phyloP scores from a whole-genome alignment of 2,888 invertebrate genomes.

The Melinopterus prodromus region DNA sequence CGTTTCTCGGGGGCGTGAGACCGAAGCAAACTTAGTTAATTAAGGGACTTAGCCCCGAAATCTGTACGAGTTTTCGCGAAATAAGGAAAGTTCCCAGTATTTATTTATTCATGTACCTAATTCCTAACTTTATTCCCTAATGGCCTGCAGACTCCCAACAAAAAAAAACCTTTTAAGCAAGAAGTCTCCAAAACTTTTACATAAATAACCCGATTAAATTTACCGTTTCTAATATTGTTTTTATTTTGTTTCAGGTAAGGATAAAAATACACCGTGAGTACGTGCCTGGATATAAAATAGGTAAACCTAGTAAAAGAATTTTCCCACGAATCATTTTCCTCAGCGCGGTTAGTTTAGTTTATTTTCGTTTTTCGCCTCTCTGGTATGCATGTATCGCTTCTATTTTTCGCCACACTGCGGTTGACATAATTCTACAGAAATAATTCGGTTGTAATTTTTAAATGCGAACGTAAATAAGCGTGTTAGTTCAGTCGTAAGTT shows the following conservation, averaged over 20 bases:
- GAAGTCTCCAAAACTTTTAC: neutral
- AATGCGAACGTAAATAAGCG: neutral
- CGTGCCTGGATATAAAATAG: no score
- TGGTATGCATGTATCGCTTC: neutral
- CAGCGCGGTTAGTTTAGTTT: no score
- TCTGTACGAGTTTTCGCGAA: neutral
- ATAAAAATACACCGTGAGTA: no score
- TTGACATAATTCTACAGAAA: no score
- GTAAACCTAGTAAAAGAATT: no score
- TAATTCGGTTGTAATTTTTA: neutral
- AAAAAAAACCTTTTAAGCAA: neutral
- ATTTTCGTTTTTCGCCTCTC: neutral
- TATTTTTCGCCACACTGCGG: neutral
- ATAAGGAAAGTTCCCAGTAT: neutral
- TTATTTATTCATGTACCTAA: neutral
- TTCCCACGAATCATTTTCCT: no score
- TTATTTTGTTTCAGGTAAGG: no score
- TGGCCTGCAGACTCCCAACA: neutral
- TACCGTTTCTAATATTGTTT: no score
- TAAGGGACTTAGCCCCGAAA: neutral
- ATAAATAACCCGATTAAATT: no score
- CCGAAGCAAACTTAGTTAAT: neutral
- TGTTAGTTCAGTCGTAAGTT: neutral
- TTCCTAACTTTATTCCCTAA: neutral
- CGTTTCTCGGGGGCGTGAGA: neutral